These are phyloP conservation scores for Cheilosia impressa DNA, from an alignment of 2,888 invertebrate genomes.

Conservation along the genomic window DNA sequence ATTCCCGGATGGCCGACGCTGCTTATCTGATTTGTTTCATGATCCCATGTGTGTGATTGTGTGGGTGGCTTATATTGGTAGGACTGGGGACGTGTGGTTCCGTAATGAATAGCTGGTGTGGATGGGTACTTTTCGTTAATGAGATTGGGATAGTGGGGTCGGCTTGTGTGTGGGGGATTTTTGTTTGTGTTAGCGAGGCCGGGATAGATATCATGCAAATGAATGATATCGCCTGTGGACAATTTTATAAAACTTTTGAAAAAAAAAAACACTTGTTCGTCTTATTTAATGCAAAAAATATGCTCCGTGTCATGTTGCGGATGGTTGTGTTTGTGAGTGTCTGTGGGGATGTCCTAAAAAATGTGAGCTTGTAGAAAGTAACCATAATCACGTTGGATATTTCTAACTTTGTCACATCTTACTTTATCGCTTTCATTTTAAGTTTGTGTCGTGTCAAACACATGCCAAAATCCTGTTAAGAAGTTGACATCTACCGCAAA, in stretches of 20 bases:
- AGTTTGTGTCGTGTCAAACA: too few relatives aligned
- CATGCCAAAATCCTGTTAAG: too few relatives aligned
- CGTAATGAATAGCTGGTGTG: constrained; percentile 77
- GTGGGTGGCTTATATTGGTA: constrained; percentile 78
- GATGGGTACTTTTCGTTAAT: constrained; percentile 76
- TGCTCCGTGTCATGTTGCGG: too few relatives aligned
- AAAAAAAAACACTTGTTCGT: constrained; percentile 11
- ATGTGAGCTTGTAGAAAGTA: too few relatives aligned
- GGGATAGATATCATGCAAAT: constrained; percentile 84
- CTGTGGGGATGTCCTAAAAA: too few relatives aligned
- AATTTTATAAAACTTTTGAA: constrained; percentile 31
- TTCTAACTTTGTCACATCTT: too few relatives aligned
- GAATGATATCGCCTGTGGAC: constrained; percentile 84
- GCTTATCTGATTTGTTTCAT: constrained; percentile 80
- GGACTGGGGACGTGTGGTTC: constrained; percentile 79
- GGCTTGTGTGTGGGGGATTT: constrained; percentile 52
- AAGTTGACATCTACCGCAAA: too few relatives aligned
- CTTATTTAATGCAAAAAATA: too few relatives aligned
- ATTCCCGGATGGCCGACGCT: constrained; percentile 78
- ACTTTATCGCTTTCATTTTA: too few relatives aligned
- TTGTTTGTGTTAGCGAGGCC: constrained; percentile 78
- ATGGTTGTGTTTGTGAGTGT: too few relatives aligned
- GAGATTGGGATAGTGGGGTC: constrained; percentile 68
- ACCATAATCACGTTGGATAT: too few relatives aligned
- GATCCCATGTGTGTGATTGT: constrained; percentile 80